Evolutionary conservation across 2,797 vertebrate species (phyloP), one percentile per base, ranked within the genome.

Genomic region (Rhabdophis nuchalis): DNA sequence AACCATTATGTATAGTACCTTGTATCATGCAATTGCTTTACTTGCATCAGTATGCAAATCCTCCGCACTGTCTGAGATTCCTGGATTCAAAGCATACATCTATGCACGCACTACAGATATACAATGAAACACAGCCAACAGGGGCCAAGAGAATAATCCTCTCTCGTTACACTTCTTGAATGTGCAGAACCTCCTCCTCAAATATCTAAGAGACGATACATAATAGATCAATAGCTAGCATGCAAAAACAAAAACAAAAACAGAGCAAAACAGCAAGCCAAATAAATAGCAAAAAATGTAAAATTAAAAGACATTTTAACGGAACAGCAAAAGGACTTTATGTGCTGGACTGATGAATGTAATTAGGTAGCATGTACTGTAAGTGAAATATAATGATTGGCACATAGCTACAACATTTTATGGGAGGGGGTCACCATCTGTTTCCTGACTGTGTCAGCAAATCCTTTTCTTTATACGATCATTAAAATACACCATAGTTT

Each of bases 361-460:
- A 97, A 97, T 97, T 97, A 96, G 95, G 96, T 97, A 97, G 96
- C 97, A 96, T 96, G 96, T 82, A 82, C 20, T 82, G 72, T 96
- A 97, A 98, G 96, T 97, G 97, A 98, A 97, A 96, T 96, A 97
- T 97, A 96, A 97, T 98, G 97, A 98, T 97, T 98, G 97, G 97
- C 97, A 98, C 96, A 96, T 96, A 97, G 97, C 97, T 97, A 97
- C 97, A 98, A 97, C 97, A 97, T 61, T 64, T 91, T 91, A 88
- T 93, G 97, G 36, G 72, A 82, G 72, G 72, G 72, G 72, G 97
- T 98, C 97, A 97, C 97, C 97, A 98, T 98, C 97, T 98, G 97
- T 97, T 98, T 98, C 97, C 97, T 97, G 97, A 97, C 97, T 98
- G 97, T 98, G 97, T 98, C 97, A 98, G 97, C 97, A 97, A 98